Conservation (phyloP, 2,113 vertebrate genomes). For the Mellivora capensis region DNA sequence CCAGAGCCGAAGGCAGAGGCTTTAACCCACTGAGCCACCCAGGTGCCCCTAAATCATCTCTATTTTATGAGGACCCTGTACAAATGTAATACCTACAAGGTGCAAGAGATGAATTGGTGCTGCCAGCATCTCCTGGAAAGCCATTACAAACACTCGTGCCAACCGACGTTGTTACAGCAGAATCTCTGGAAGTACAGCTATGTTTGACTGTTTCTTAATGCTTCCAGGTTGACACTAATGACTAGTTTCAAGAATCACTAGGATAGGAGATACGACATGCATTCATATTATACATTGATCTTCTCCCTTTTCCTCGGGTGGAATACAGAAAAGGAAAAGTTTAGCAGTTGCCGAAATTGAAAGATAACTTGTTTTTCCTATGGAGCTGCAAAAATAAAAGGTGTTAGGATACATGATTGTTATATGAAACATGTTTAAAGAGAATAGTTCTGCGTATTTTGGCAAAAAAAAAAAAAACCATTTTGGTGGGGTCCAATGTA, state of each 20-base stretch:
- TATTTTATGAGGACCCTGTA: background rate
- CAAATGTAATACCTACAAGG: background rate
- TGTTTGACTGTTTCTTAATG: background rate
- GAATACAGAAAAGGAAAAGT: background rate
- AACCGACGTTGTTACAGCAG: background rate
- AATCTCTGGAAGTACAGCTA: background rate
- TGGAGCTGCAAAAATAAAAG: background rate
- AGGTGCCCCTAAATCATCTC: background rate
- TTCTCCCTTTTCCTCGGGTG: background rate
- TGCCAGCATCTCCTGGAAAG: background rate
- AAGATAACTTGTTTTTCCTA: background rate
- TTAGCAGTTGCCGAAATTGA: background rate
- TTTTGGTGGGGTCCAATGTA: background rate
- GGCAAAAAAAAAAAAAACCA: background rate
- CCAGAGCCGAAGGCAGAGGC: too few species aligned
- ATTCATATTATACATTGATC: background rate
- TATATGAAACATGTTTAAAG: background rate
- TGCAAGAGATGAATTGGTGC: background rate
- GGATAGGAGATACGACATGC: background rate
- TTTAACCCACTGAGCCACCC: too few species aligned
- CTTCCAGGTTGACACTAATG: background rate
- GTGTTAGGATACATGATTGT: background rate
- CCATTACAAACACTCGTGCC: background rate
- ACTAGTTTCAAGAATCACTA: background rate
- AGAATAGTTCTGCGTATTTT: background rate